phyloP scores from a whole-genome alignment of 2,888 invertebrate species.

The Sympetrum striolatum region DNA sequence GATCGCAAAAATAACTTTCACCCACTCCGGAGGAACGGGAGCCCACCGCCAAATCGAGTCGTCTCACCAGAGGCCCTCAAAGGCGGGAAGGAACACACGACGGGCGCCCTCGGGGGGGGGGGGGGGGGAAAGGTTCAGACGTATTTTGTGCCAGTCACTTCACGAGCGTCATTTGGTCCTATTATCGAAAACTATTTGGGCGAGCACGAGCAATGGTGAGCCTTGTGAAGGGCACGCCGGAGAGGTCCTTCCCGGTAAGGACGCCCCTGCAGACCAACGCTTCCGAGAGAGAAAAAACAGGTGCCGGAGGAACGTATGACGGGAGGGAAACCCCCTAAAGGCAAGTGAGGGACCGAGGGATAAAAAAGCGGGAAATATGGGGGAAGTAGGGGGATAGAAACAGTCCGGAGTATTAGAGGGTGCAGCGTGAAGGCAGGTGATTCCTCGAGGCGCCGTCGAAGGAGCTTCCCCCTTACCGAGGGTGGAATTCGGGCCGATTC shows the following conservation, averaged over 20 bases:
- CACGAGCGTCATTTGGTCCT: neutral
- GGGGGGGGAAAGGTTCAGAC: neutral
- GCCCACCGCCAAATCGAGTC: no score
- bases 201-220: neutral
- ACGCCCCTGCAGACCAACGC: neutral
- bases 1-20: no score
- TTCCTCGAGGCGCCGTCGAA: neutral
- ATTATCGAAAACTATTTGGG: neutral
- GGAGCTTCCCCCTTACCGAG: neutral
- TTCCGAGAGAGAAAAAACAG: neutral
- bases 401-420: neutral
- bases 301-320: neutral
- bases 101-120: neutral
- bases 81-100: no score
- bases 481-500: neutral
- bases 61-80: no score
- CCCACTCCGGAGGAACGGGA: no score
- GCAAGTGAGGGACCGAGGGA: neutral
- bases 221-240: neutral
- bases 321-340: neutral
- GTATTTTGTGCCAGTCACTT: neutral
- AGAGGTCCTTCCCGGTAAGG: neutral
- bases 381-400: neutral
- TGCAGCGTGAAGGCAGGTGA: neutral
- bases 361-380: neutral